Base-by-base conservation (phyloP, 2,888 invertebrate genomes). In the Temnothorax unifasciatus region DNA sequence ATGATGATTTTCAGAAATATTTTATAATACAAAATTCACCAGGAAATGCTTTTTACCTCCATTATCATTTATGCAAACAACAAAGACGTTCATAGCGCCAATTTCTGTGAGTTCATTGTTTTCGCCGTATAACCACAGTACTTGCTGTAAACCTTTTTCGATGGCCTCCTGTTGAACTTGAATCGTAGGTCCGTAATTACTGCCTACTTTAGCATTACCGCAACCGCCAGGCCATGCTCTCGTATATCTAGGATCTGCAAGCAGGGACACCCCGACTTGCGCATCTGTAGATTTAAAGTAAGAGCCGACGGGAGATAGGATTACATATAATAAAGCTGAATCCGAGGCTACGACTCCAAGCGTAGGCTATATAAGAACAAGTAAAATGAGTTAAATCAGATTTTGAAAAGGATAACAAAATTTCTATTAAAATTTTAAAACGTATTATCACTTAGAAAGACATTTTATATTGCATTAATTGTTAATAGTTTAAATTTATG, bases 61-160 rank as follows among this genome's bases (percentile, higher is more conserved):
- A 93, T 98, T 96, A 79, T 98, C 97, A 93, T 99, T 98, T 88
- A 97, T 96, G 95, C 97, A 97, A 92, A 98, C 97, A 94, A 99
- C 96, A 94, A 99, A 99, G 79, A 99, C 97, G 94, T 99, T 99
- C 99, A 99, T 99, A 18, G 99, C 98, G 76, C 99, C 99, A 66
- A 98, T 99, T 96, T 99, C 99, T 0, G 99, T 99, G 41, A 99
- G 94, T 94, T 98, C 97, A 93, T 99, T 97, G 92, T 99, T 97
- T 0, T 98, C 97, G 3, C 99, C 99, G 93, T 97, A 99, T 59
- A 99, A 95, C 99, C 99, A 99, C 81, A 99, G 95, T 11, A 99
- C 99, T 95, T 99, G 99, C 91, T 99, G 98, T 89, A 98, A 97
- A 1, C 98, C 98, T 92, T 96, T 96, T 83, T 96, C 96, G 0